Evolutionary conservation across 35 echinoderm and acorn worm genomes (phyloP), one percentile per base, ranked within the genome.

Genomic region (Ophiothrix spiculata): DNA sequence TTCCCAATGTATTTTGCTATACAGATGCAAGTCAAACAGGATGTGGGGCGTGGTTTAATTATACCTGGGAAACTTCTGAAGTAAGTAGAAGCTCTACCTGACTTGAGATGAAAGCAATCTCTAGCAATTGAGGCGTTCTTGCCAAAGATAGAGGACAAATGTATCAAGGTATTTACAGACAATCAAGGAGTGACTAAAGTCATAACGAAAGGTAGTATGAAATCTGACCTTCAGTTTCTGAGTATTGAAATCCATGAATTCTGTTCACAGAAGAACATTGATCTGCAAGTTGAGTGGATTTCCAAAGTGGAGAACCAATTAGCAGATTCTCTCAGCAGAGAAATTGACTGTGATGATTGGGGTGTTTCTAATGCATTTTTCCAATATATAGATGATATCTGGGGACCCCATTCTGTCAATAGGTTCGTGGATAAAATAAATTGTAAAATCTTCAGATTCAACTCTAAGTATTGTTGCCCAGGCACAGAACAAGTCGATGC

Each of bases 341-440:
- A 69, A 15, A 69, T 69, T 12, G 60, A 69, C 29, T 69, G 17
- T 28, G 88, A 84, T 77, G 81, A 84, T 56, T 90, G 81, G 87
- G 79, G 86, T 89, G 17, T 81, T 80, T n/a, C 60, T 28, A 4
- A 69, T 69, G 29, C 29, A 25, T n/a, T n/a, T 69, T 69, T 39
- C 33, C 1, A 38, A 37, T 78, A 38, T 35, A 54, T 90, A 28
- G 39, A 90, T 64, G 32, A 32, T 10, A 34, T 90, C n/a, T 90
- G 88, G 88, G 88, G 88, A 1, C 88, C 88, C 31, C 81, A 90
- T 63, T 45, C 81, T 31, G n/a, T n/a, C n/a, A 81, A 85, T 64
- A 76, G 81, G 32, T 90, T 90, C 85, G 88, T 81, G 15, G 54
- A 77, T 39, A 74, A 84, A 40, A 13, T 77, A 34, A 90, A 90